Percentiles rank a stretch among this genome's conserved stretches.
Evolutionary conservation across 2,113 vertebrate species (phyloP).

Genomic region (Himantopus leucocephalus): DNA sequence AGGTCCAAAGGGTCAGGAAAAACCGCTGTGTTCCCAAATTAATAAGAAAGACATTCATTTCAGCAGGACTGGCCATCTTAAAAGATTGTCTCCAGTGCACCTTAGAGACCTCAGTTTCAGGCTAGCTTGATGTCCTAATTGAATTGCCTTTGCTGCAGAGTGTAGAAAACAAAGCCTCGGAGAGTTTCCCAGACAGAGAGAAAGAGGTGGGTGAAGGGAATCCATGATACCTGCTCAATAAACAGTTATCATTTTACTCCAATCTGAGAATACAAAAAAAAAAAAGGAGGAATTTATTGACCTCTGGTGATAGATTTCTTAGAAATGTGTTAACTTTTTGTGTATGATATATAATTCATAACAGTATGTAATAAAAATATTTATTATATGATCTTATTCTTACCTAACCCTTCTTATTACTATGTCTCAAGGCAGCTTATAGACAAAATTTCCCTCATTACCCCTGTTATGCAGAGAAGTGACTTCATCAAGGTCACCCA

Average conservation of each 20-base stretch:
- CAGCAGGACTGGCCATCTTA: not conserved
- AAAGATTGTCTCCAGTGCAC: not conserved
- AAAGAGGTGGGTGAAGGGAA: not conserved
- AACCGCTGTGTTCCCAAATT: not conserved
- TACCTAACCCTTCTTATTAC: not conserved
- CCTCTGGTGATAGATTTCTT: not conserved
- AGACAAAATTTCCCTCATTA: not conserved
- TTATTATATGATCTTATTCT: not conserved
- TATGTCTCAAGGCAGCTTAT: not conserved
- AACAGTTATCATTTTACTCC: not conserved
- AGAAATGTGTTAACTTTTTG: not conserved
- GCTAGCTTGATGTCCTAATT: conserved; percentile 36
- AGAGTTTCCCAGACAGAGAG: not conserved
- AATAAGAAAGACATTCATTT: conserved; percentile 27
- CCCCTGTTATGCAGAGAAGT: not conserved
- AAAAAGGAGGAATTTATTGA: not conserved
- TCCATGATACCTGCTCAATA: not conserved
- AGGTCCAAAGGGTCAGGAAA: not conserved
- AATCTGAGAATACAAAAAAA: not conserved
- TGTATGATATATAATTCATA: not conserved
- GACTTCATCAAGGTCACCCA: not conserved
- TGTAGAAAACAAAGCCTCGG: conserved; percentile 9
- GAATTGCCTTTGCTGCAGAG: conserved; percentile 9
- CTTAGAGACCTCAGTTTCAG: conserved; percentile 3
- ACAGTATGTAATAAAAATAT: not conserved